phyloP scores from a whole-genome alignment of 2,113 vertebrate species.

The Tympanuchus pallidicinctus region DNA sequence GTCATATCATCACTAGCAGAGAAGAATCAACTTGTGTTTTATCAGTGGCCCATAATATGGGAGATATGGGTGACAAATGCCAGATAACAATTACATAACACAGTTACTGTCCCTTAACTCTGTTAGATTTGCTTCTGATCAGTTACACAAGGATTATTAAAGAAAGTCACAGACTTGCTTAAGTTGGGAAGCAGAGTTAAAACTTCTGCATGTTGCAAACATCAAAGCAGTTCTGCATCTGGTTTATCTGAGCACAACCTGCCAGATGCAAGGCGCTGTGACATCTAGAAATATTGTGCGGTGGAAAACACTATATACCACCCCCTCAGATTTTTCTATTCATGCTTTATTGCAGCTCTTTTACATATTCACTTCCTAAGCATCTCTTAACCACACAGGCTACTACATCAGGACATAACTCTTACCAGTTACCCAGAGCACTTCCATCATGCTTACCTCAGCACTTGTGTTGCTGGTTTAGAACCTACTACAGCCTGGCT shows the following conservation, averaged over 20 bases:
- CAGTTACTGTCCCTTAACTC: neutral
- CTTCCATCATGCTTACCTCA: neutral
- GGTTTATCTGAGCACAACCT: neutral
- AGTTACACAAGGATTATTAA: neutral
- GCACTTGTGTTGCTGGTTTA: neutral
- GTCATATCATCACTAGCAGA: neutral
- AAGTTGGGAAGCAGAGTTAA: neutral
- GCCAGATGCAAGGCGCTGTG: neutral
- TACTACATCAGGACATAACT: neutral
- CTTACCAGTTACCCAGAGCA: neutral
- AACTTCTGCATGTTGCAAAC: neutral
- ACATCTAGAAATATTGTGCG: slow-evolving; percentile 5
- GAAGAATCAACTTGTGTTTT: neutral
- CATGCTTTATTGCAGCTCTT: slow-evolving; percentile 20
- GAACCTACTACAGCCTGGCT: neutral
- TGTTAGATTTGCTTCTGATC: neutral
- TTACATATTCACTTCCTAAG: slow-evolving; percentile 25
- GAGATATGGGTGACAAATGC: neutral
- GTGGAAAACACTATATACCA: neutral
- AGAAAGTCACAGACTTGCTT: neutral
- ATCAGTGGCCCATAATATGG: neutral
- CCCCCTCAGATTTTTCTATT: neutral
- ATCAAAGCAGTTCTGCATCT: neutral
- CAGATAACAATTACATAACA: neutral
- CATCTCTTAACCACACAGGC: neutral